Evolutionary conservation across 2,113 vertebrate genomes (phyloP).

Genomic region (Rhabdomys dilectus): DNA sequence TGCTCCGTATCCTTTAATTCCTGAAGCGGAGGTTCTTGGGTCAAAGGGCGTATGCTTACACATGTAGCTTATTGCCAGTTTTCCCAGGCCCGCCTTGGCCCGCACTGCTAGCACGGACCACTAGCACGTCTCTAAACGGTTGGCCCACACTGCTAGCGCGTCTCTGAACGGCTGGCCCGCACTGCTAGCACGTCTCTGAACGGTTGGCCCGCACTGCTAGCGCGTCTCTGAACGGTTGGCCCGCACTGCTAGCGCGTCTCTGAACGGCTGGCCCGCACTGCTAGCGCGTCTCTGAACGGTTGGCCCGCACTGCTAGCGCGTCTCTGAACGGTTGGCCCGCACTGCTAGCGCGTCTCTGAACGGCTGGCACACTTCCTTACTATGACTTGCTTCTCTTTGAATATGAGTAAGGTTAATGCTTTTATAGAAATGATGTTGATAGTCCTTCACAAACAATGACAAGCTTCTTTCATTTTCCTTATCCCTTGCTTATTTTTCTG

Average conservation of each 20-base stretch:
- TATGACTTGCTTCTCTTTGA: conserved; percentile 8
- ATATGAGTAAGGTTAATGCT: background rate
- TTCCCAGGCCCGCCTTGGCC: background rate
- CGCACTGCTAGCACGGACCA: background rate
- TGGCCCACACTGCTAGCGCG: too few relatives aligned
- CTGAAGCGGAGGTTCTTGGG: background rate
- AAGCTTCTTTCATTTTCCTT: conserved; percentile 13
- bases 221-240: too few relatives aligned
- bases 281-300: too few relatives aligned
- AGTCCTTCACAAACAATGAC: background rate
- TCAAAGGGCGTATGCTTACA: background rate
- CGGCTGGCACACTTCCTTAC: background rate
- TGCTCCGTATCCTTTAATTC: background rate
- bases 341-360: too few relatives aligned
- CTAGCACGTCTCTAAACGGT: background rate
- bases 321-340: too few relatives aligned
- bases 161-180: too few relatives aligned
- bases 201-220: too few relatives aligned
- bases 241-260: too few relatives aligned
- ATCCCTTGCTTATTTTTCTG: conserved; percentile 41
- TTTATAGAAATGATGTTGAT: background rate
- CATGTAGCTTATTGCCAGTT: background rate
- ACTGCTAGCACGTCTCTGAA: too few relatives aligned
- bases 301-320: too few relatives aligned
- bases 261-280: too few relatives aligned